These are phyloP conservation scores for Melinopterus prodromus DNA, from an alignment of 2,888 invertebrate genomes.

Conservation along the genomic window DNA sequence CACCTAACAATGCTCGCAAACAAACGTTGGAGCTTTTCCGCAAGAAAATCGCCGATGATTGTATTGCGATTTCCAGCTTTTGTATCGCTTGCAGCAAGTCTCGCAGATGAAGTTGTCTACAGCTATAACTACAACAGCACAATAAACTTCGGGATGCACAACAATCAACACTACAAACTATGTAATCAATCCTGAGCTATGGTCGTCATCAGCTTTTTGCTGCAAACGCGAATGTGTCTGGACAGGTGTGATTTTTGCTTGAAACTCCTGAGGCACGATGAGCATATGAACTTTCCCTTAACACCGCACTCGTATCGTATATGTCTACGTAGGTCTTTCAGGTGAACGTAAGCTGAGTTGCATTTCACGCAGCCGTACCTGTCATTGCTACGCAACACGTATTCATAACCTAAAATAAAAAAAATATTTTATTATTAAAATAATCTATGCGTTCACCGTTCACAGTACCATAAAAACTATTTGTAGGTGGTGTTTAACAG, in stretches of 20 bases:
- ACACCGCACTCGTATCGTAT: conserved; percentile 34
- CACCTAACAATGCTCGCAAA: conserved; percentile 46
- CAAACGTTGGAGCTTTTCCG: conserved; percentile 48
- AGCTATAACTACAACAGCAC: too few relatives aligned
- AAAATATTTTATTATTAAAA: neutral
- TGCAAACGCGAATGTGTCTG: conserved; percentile 24
- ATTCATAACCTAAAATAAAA: conserved; percentile 13
- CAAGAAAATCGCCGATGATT: too few relatives aligned
- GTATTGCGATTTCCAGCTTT: too few relatives aligned
- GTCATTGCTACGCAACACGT: neutral
- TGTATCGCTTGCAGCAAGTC: too few relatives aligned
- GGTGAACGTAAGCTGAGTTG: conserved; percentile 28
- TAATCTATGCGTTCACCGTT: too few relatives aligned
- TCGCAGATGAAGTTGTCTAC: too few relatives aligned
- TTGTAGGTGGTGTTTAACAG: too few relatives aligned
- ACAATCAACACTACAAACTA: conserved; percentile 37
- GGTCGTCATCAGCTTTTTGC: neutral
- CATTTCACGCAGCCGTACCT: conserved; percentile 28
- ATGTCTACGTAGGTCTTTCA: conserved; percentile 29
- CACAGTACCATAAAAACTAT: too few relatives aligned
- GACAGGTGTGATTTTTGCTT: conserved; percentile 32
- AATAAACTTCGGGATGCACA: too few relatives aligned
- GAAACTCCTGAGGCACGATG: conserved; percentile 33
- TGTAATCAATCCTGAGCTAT: too few relatives aligned
- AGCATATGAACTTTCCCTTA: conserved; percentile 28